These are phyloP conservation scores for Leptarthrus brevirostris DNA, from an alignment of 2,888 invertebrate species.

Conservation along the genomic window DNA sequence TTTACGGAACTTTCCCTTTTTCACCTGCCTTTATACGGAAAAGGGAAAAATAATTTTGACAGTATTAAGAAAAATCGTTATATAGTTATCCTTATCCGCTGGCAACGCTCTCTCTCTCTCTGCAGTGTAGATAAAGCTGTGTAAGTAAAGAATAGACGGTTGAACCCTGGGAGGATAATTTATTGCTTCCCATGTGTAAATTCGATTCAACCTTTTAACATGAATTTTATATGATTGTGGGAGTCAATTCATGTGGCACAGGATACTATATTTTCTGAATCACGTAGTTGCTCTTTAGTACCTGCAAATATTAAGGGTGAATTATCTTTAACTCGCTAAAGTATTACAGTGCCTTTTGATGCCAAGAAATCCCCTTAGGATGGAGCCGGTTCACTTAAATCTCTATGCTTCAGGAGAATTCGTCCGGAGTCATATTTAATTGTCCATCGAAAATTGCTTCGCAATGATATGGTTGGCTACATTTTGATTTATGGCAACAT, in stretches of 20 bases:
- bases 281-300: not conserved
- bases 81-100: not conserved
- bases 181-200: constrained; percentile 42
- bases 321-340: not conserved
- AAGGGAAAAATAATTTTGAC: not conserved
- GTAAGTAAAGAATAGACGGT: not conserved
- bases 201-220: constrained; percentile 50
- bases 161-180: constrained; percentile 9
- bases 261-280: not conserved
- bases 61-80: constrained; percentile 1
- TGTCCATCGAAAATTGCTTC: constrained; percentile 25
- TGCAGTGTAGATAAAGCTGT: not conserved
- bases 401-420: not conserved
- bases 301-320: not conserved
- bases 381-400: too few species aligned
- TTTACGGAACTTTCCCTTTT: not conserved
- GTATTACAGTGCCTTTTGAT: not conserved
- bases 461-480: constrained; percentile 33
- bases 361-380: not conserved
- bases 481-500: constrained; percentile 23
- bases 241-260: constrained; percentile 1
- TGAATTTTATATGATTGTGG: constrained; percentile 46
- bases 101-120: not conserved
- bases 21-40: not conserved
- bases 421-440: constrained; percentile 18